Conservation (phyloP, 64 coral and sea anemone species). For the Montipora capricornis region DNA sequence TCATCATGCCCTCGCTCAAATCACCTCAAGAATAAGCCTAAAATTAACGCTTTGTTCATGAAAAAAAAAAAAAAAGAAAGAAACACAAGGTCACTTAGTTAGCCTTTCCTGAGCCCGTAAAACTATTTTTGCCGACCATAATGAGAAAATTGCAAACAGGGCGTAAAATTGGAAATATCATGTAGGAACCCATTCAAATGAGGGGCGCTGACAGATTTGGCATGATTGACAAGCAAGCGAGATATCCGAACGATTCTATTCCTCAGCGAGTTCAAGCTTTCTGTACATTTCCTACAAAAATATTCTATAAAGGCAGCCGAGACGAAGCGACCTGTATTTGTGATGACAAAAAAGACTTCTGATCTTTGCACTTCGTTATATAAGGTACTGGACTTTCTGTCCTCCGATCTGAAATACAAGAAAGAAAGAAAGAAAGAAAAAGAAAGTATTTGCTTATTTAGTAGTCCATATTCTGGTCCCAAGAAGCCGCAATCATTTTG, state of each 20-base stretch:
- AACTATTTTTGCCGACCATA: not conserved
- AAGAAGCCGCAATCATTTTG: too few relatives aligned
- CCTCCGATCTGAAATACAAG: constrained; percentile 34
- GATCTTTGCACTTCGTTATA: not conserved
- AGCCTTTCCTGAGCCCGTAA: not conserved
- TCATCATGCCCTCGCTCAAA: not conserved
- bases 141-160: not conserved
- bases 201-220: not conserved
- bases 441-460: too few relatives aligned
- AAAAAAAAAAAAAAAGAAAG: not conserved
- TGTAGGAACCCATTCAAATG: not conserved
- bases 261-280: not conserved
- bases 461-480: too few relatives aligned
- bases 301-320: constrained; percentile 11
- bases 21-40: not conserved
- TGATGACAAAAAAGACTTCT: not conserved
- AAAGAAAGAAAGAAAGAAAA: not conserved
- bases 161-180: not conserved
- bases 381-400: constrained; percentile 47
- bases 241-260: not conserved
- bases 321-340: not conserved
- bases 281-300: constrained; percentile 26
- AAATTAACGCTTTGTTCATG: not conserved
- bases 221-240: not conserved
- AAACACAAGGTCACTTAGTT: not conserved